Conservation (phyloP, 2,113 vertebrate species). For the Elaphurus davidianus region DNA sequence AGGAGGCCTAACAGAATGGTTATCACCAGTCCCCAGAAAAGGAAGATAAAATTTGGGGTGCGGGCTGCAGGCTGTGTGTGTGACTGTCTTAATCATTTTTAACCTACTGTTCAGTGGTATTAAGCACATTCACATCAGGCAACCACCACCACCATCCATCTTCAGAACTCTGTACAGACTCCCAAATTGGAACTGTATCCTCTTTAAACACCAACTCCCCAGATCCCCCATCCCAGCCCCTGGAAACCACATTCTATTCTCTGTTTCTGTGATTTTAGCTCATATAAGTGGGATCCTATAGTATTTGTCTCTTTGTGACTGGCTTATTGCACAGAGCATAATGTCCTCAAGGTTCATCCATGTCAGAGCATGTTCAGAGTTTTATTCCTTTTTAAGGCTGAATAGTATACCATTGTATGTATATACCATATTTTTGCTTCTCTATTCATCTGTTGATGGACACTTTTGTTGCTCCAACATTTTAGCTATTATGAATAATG, state of each 20-base stretch:
- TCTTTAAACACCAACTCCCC: neutral
- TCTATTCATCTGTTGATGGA: neutral
- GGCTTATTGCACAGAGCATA: neutral
- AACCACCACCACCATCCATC: neutral
- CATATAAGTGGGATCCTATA: neutral
- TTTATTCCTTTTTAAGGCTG: neutral
- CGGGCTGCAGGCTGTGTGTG: neutral
- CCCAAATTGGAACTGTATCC: neutral
- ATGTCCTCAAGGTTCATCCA: neutral
- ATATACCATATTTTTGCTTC: neutral
- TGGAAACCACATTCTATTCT: neutral
- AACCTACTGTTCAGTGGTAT: neutral
- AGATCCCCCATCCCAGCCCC: neutral
- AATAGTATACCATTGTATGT: no score
- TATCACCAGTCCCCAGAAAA: neutral
- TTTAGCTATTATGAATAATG: neutral
- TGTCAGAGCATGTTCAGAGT: neutral
- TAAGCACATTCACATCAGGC: no score
- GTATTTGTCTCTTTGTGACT: neutral
- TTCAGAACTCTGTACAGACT: neutral
- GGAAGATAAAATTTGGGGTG: neutral
- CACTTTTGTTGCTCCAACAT: neutral
- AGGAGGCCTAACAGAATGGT: neutral
- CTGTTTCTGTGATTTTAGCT: neutral
- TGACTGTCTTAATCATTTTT: neutral